A percentile compares a stretch with the other conserved stretches of the same genome.
Evolutionary conservation across 1,140 invertebrate genomes (phyloP).

Genomic region (Drosophila simulans): DNA sequence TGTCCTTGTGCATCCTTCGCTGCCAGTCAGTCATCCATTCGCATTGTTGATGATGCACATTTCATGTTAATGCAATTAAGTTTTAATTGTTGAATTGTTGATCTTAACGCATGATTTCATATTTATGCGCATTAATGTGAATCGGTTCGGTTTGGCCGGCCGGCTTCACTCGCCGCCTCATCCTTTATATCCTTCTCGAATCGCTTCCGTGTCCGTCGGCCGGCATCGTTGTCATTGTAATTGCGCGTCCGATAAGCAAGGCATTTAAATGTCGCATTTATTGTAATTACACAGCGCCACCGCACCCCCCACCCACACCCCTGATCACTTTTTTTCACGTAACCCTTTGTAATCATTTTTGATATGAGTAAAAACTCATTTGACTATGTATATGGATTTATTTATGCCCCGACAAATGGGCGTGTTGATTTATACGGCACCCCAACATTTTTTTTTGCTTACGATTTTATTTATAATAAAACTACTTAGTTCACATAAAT

Average conservation of each 20-base stretch:
- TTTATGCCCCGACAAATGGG: not conserved
- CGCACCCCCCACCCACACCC: not conserved
- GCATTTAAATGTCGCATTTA: conserved; percentile 81
- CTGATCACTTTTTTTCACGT: conserved; percentile 14
- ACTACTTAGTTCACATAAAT: not conserved
- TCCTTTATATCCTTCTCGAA: conserved; percentile 11
- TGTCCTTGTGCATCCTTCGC: conserved; percentile 35
- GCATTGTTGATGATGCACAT: conserved; percentile 79
- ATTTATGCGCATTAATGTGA: conserved; percentile 82
- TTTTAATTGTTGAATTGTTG: conserved; percentile 84
- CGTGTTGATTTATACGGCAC: not conserved
- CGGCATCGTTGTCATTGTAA: conserved; percentile 71
- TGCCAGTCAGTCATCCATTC: conserved; percentile 33
- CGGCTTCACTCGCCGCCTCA: conserved; percentile 7
- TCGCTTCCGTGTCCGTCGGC: conserved; percentile 46
- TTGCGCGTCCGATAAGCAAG: conserved; percentile 76
- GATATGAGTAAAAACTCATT: conserved; percentile 42
- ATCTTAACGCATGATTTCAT: conserved; percentile 83
- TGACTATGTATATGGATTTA: conserved; percentile 21
- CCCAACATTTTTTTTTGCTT: not conserved
- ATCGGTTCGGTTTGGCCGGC: conserved; percentile 42
- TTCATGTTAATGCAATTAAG: conserved; percentile 83
- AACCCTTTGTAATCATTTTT: conserved; percentile 57
- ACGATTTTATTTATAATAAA: not conserved
- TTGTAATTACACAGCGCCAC: conserved; percentile 68